Base-by-base conservation (phyloP, 2,888 invertebrate genomes). In the Dicyrtoma fusca region DNA sequence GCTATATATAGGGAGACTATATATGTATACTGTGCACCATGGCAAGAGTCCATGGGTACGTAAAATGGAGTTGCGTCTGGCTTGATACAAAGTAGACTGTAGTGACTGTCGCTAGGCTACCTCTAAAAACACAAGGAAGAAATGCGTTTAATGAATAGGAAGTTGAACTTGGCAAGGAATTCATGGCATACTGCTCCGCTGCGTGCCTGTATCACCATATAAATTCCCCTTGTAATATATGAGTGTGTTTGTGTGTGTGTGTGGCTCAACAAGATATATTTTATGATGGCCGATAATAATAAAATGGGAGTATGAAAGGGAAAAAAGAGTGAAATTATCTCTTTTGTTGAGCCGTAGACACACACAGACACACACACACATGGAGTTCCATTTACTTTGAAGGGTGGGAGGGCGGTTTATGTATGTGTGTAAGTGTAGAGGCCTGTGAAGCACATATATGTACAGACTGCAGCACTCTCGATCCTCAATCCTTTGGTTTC, bases 241-340 rank as follows among this genome's bases (percentile, higher is more conserved):
- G 34, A 34, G 4, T 34, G 34, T 34, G 3, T 34, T 8, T 34
- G 55, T 55, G 55, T 55, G 17, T 55, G 55, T 6, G 23, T 25
- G 57, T 57, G 57, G 57, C 57, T 57, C 57, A 57, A 57, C 57
- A 57, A 57, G 57, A 57, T 57, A 23, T 57, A 57, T 57, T 57
- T 57, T 57, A 57, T 25, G 57, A 57, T 21, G 13, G 14, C 14
- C 1, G 23, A 57, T 57, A 57, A 57, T 57, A 57, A 26, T 25
- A 57, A 57, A 25, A 57, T 57, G 26, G n/a, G 23, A 26, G 25
- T 57, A 57, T 57, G 57, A 25, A 26, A 23, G 23, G 26, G 21
- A 21, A 21, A n/a, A 53, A 21, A 53, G 53, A 21, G 57, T 13
- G 2, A 25, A 57, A 57, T 57, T 57, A 57, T 57, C 57, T 57